Evolutionary conservation across 2,113 vertebrate genomes (phyloP).

Genomic region (Pterophyllum scalare): DNA sequence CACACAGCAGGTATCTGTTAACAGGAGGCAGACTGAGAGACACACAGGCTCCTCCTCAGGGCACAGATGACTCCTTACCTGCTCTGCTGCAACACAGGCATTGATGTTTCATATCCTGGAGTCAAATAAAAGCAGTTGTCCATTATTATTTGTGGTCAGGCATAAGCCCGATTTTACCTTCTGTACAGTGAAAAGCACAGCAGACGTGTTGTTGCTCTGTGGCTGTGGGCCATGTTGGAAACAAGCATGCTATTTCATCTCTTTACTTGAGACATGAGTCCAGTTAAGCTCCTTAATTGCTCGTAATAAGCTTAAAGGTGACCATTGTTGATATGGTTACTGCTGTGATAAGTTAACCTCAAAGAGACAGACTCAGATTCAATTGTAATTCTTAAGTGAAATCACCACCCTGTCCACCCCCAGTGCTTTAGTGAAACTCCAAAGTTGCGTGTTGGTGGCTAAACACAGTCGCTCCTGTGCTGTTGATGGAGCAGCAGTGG

Average conservation of each 20-base stretch:
- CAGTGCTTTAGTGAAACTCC: constrained; percentile 34
- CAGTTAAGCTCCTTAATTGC: constrained; percentile 67
- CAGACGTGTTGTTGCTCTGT: background rate
- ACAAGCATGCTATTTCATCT: constrained; percentile 53
- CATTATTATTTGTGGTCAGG: background rate
- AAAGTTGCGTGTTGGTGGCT: constrained; percentile 68
- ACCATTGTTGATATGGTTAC: constrained; percentile 68
- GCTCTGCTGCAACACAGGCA: background rate
- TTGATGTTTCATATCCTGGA: background rate
- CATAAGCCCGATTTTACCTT: background rate
- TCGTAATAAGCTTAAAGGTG: constrained; percentile 72
- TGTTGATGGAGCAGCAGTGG: constrained; percentile 65
- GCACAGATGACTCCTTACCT: constrained; percentile 16
- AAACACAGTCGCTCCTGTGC: constrained; percentile 52
- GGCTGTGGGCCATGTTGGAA: background rate
- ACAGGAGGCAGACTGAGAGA: constrained; percentile 8
- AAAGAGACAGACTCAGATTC: constrained; percentile 20
- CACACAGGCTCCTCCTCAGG: background rate
- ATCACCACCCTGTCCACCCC: background rate
- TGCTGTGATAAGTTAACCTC: constrained; percentile 57
- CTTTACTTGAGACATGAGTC: constrained; percentile 48
- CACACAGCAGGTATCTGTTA: constrained; percentile 48
- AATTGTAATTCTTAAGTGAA: constrained; percentile 6
- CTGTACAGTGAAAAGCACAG: background rate
- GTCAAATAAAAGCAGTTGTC: background rate